Percentiles rank a stretch among this genome's conserved stretches.
phyloP scores from a whole-genome alignment of 2,888 invertebrate genomes.

The Calameuta idolon region DNA sequence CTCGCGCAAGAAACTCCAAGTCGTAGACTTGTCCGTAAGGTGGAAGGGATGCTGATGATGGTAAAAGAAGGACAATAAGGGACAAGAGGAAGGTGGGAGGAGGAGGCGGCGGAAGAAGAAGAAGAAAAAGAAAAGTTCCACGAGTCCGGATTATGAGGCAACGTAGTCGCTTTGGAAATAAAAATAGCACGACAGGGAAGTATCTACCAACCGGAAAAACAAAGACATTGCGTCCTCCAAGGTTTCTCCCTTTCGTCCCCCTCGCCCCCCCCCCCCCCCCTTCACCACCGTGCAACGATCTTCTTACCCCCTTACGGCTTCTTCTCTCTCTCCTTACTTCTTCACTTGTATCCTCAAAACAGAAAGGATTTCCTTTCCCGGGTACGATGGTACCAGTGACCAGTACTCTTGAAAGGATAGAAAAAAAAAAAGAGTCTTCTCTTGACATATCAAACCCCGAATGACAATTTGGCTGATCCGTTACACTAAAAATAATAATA shows the following conservation, averaged over 20 bases:
- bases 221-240: constrained; percentile 32
- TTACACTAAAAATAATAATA: neutral
- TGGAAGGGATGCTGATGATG: constrained; percentile 33
- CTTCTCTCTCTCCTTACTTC: neutral
- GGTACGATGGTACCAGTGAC: neutral
- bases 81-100: constrained; percentile 11
- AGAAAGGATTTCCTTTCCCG: neutral
- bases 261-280: neutral
- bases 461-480: neutral
- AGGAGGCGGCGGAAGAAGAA: constrained; percentile 15
- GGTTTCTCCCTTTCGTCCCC: neutral
- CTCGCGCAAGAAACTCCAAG: constrained; percentile 31
- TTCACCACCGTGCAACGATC: neutral
- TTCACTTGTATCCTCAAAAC: neutral
- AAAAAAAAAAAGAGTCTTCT: neutral
- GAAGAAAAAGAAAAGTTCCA: constrained; percentile 43
- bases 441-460: neutral
- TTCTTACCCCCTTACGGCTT: neutral
- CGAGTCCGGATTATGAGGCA: constrained; percentile 50
- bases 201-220: constrained; percentile 28
- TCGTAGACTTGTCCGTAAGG: constrained; percentile 13
- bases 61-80: constrained; percentile 10
- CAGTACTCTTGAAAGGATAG: neutral
- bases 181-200: constrained; percentile 39
- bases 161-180: constrained; percentile 40